phyloP scores from a whole-genome alignment of 2,888 invertebrate species.

The Copidosoma aretas region DNA sequence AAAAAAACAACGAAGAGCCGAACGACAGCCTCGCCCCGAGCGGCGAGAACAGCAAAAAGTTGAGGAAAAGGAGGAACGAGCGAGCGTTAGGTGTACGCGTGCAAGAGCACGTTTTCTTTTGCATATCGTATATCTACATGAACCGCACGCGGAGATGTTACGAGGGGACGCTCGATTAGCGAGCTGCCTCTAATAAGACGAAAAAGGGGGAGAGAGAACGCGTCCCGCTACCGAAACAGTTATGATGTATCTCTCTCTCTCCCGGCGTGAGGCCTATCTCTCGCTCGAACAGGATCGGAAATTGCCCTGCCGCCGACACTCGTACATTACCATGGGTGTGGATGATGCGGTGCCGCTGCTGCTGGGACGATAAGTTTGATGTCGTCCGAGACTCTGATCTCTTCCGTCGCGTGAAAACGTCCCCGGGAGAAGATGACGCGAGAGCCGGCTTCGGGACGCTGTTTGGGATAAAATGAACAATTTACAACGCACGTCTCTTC shows the following conservation, averaged over 20 bases:
- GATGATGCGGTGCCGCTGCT: background rate
- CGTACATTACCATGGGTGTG: background rate
- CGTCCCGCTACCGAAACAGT: constrained; percentile 57
- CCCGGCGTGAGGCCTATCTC: background rate
- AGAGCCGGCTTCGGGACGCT: no score
- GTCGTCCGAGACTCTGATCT: no score
- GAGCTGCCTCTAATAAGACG: constrained; percentile 59
- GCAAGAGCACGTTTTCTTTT: background rate
- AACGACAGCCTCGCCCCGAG: background rate
- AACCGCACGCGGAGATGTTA: background rate
- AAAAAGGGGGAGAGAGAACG: constrained; percentile 41
- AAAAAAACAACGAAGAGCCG: background rate
- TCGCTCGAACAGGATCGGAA: constrained; percentile 28
- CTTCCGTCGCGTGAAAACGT: no score
- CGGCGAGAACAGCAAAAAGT: background rate
- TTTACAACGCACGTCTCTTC: no score
- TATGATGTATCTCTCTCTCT: constrained; percentile 31
- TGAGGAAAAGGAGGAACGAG: background rate
- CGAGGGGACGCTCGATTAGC: constrained; percentile 51
- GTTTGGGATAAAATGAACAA: no score
- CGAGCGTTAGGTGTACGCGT: background rate
- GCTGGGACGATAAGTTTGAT: no score
- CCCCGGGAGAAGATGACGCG: no score
- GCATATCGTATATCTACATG: background rate
- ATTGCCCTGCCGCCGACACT: constrained; percentile 10